Evolutionary conservation across 2,797 vertebrate species (phyloP).

Genomic region (Podargus strigoides): DNA sequence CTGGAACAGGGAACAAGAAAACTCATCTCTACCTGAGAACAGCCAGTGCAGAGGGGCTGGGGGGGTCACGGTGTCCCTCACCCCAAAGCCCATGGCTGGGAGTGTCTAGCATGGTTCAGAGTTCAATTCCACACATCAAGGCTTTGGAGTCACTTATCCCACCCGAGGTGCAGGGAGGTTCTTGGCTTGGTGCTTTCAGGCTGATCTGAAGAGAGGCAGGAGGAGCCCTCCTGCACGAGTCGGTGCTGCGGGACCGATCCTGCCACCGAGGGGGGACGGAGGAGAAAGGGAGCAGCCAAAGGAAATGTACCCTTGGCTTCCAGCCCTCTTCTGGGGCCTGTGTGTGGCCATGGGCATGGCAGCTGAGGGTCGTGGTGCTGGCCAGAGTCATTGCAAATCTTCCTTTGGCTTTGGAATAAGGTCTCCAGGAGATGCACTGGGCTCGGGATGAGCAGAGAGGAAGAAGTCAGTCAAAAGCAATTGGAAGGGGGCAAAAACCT

Average conservation of each 20-base stretch:
- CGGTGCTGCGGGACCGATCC: neutral
- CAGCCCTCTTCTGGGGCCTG: neutral
- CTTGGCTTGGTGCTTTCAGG: neutral
- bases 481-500: neutral
- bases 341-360: rapidly evolving
- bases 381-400: neutral
- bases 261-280: rapidly evolving
- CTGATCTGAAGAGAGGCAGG: rapidly evolving
- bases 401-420: neutral
- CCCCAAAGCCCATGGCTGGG: rapidly evolving
- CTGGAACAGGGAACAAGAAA: neutral
- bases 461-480: neutral
- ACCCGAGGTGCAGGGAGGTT: rapidly evolving
- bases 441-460: rapidly evolving
- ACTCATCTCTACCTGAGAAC: neutral
- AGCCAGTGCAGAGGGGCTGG: neutral
- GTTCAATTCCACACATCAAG: rapidly evolving
- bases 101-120: rapidly evolving
- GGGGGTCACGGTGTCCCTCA: neutral
- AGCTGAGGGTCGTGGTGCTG: rapidly evolving
- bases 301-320: rapidly evolving
- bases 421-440: rapidly evolving
- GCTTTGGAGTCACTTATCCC: neutral
- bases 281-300: neutral
- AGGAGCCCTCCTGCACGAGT: rapidly evolving